phyloP scores from a whole-genome alignment of 2,888 invertebrate species.

The Scaeva pyrastri region DNA sequence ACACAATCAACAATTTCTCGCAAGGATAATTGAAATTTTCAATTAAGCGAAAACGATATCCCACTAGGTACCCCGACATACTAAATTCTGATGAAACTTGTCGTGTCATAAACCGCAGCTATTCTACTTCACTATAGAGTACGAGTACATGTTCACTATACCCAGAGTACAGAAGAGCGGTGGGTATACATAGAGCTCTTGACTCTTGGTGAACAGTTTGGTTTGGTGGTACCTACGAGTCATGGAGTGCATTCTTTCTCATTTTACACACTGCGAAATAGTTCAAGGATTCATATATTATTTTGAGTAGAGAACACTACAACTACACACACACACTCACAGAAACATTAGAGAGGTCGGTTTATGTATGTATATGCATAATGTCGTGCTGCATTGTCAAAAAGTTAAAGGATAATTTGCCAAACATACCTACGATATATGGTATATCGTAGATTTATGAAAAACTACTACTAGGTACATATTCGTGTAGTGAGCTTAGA shows the following conservation, averaged over 20 bases:
- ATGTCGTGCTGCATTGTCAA: conserved; percentile 37
- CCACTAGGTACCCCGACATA: background rate
- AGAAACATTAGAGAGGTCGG: background rate
- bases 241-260: background rate
- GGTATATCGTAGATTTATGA: background rate
- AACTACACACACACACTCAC: too few species aligned
- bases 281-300: conserved; percentile 17
- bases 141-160: too few species aligned
- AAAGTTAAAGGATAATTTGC: conserved; percentile 59
- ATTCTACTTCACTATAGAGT: conserved; percentile 19
- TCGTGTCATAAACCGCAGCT: conserved; percentile 50
- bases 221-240: too few species aligned
- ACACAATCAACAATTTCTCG: conserved; percentile 23
- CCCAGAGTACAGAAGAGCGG: too few species aligned
- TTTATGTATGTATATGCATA: background rate
- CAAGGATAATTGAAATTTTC: conserved; percentile 62
- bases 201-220: background rate
- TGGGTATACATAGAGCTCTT: background rate
- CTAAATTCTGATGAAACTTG: conserved; percentile 23
- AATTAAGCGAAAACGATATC: conserved; percentile 56
- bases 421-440: too few species aligned
- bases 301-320: background rate
- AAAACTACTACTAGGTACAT: background rate
- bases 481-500: too few species aligned
- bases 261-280: conserved; percentile 11